phyloP scores from a whole-genome alignment of 2,888 invertebrate species.

The Escarpia spicata region DNA sequence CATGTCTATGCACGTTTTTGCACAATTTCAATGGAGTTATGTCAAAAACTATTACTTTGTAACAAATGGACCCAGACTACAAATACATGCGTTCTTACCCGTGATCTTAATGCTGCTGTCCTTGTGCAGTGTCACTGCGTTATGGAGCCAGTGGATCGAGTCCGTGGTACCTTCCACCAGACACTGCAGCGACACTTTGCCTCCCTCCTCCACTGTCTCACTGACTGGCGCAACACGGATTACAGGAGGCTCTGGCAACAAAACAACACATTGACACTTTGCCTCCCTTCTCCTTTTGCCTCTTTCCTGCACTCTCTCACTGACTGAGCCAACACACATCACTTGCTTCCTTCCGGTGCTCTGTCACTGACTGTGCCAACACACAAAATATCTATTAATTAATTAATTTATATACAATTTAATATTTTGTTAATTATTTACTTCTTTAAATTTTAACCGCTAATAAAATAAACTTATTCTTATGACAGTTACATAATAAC shows the following conservation, averaged over 20 bases:
- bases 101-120: slow-evolving; percentile 28
- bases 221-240: slow-evolving; percentile 63
- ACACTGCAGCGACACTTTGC: slow-evolving; percentile 69
- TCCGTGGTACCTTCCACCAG: slow-evolving; percentile 80
- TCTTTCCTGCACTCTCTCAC: slow-evolving; percentile 68
- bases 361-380: slow-evolving; percentile 41
- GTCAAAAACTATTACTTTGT: no score
- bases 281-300: slow-evolving; percentile 51
- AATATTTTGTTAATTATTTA: no score
- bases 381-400: no score
- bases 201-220: slow-evolving; percentile 70
- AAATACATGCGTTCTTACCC: slow-evolving; percentile 27
- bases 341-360: slow-evolving; percentile 70
- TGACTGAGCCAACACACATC: slow-evolving; percentile 27
- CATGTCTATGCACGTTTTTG: no score
- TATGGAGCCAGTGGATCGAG: slow-evolving; percentile 82
- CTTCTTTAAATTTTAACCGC: no score
- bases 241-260: slow-evolving; percentile 62
- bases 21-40: no score
- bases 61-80: no score
- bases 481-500: neutral
- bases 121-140: slow-evolving; percentile 69
- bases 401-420: no score
- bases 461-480: neutral
- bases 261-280: neutral